These are phyloP conservation scores for Hanleya hanleyi DNA, from an alignment of 2,888 invertebrate genomes.

Conservation along the genomic window DNA sequence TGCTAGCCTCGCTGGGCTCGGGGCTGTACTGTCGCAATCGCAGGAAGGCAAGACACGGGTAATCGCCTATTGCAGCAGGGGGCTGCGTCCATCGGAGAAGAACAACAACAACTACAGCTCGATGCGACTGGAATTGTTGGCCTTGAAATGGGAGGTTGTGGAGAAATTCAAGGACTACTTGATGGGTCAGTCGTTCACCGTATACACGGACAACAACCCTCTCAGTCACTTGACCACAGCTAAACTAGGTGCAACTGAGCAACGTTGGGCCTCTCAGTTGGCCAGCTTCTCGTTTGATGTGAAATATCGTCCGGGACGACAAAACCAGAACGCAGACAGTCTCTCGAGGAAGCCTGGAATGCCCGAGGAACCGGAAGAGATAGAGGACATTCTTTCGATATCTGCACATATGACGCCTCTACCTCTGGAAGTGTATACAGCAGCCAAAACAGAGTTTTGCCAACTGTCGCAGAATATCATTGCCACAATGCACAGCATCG, in stretches of 20 bases:
- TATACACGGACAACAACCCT: conserved; percentile 32
- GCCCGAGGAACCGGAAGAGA: not conserved
- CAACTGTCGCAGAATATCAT: not conserved
- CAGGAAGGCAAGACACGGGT: too few species aligned
- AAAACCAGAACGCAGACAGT: conserved; percentile 26
- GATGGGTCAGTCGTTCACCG: conserved; percentile 18
- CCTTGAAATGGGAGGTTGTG: conserved; percentile 38
- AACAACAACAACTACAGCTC: conserved; percentile 31
- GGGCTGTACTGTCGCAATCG: too few species aligned
- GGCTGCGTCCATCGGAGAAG: conserved; percentile 21
- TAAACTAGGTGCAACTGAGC: conserved; percentile 27
- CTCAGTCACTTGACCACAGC: conserved; percentile 18
- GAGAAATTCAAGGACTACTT: conserved; percentile 36
- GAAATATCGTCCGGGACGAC: conserved; percentile 18
- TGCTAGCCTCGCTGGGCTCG: too few species aligned
- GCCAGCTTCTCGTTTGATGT: conserved; percentile 25
- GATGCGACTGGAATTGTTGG: conserved; percentile 36
- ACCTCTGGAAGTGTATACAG: conserved; percentile 8
- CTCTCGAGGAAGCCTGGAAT: conserved; percentile 19
- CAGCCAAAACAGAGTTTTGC: not conserved
- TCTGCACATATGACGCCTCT: not conserved
- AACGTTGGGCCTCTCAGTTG: conserved; percentile 31
- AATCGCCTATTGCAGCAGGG: too few species aligned
- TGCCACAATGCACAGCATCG: conserved; percentile 3
- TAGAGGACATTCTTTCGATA: not conserved